phyloP scores from a whole-genome alignment of 2,888 invertebrate genomes.

The Eristalis intricaria region DNA sequence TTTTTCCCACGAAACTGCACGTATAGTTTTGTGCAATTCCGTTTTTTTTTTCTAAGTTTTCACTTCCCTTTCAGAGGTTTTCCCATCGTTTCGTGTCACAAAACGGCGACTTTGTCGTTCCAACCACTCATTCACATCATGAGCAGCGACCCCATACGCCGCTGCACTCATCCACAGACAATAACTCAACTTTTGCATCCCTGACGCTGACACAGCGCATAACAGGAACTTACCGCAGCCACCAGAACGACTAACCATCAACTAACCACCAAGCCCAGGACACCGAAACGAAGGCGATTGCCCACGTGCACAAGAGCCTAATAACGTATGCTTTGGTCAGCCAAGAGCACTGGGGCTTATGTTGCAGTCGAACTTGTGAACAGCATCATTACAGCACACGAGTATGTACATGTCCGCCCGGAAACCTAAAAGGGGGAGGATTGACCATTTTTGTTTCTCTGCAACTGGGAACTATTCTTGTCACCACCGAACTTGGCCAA shows the following conservation, averaged over 20 bases:
- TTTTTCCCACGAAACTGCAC: not conserved
- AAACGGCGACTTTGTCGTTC: not conserved
- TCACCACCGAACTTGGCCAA: not conserved
- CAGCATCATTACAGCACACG: conserved; percentile 20
- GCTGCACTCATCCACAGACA: conserved; percentile 1
- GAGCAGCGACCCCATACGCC: not conserved
- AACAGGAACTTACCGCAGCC: conserved; percentile 4
- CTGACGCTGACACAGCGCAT: conserved; percentile 9
- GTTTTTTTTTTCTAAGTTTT: not conserved
- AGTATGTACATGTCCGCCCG: not conserved
- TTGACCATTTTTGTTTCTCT: not conserved
- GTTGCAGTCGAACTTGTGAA: conserved; percentile 20
- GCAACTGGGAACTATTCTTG: not conserved
- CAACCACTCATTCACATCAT: not conserved
- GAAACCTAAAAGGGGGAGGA: not conserved
- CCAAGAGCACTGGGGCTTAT: not conserved
- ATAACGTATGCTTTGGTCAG: conserved; percentile 29
- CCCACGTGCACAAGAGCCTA: conserved; percentile 22
- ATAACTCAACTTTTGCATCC: conserved; percentile 6
- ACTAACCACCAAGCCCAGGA: conserved; percentile 9
- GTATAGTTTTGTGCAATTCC: not conserved
- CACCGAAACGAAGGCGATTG: conserved; percentile 4
- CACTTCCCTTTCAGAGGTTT: not conserved
- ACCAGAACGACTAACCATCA: conserved; percentile 2
- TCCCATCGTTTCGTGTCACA: not conserved